A percentile compares a stretch with the other conserved stretches of the same genome.
These are phyloP conservation scores for Heliconius eleuchia DNA, from an alignment of 1,140 invertebrate species.

Conservation along the genomic window DNA sequence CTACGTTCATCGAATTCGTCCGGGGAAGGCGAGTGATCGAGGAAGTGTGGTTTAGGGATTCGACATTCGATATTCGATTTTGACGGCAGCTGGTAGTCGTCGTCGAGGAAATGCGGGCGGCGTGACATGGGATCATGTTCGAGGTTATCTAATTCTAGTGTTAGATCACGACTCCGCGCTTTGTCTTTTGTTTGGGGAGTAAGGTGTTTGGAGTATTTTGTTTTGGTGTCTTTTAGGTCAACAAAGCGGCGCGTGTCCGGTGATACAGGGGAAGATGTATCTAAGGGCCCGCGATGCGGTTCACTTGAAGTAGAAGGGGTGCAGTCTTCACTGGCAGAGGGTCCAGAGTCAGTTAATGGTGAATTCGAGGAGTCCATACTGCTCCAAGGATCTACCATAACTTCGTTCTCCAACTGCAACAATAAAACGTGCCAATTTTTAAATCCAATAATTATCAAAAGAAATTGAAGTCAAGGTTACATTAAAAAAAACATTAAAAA, in stretches of 20 bases:
- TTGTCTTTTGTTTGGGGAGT: conserved; percentile 59
- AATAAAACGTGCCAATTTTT: conserved; percentile 43
- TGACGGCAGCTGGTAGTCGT: conserved; percentile 81
- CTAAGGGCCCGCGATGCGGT: conserved; percentile 48
- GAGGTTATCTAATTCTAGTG: conserved; percentile 66
- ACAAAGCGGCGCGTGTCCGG: conserved; percentile 60
- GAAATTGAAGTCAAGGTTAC: conserved; percentile 48
- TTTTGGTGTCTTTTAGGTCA: conserved; percentile 61
- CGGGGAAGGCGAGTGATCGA: conserved; percentile 77
- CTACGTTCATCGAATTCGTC: conserved; percentile 77
- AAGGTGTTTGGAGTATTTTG: conserved; percentile 48
- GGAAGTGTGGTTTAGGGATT: conserved; percentile 79
- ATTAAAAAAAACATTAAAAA: conserved; percentile 2
- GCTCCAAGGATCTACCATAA: conserved; percentile 80
- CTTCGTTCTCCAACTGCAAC: conserved; percentile 82
- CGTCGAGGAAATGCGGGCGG: conserved; percentile 83
- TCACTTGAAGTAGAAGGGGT: conserved; percentile 74
- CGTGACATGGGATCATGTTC: conserved; percentile 64
- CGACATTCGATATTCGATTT: conserved; percentile 79
- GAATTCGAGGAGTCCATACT: conserved; percentile 81
- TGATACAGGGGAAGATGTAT: conserved; percentile 55
- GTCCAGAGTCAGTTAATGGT: conserved; percentile 76
- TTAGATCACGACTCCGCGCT: conserved; percentile 67
- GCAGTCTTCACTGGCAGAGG: conserved; percentile 77
- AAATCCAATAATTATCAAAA: conserved; percentile 25